Evolutionary conservation across 2,113 vertebrate genomes (phyloP), one percentile per base, ranked within the genome.

Genomic region (Pseudonaja textilis): DNA sequence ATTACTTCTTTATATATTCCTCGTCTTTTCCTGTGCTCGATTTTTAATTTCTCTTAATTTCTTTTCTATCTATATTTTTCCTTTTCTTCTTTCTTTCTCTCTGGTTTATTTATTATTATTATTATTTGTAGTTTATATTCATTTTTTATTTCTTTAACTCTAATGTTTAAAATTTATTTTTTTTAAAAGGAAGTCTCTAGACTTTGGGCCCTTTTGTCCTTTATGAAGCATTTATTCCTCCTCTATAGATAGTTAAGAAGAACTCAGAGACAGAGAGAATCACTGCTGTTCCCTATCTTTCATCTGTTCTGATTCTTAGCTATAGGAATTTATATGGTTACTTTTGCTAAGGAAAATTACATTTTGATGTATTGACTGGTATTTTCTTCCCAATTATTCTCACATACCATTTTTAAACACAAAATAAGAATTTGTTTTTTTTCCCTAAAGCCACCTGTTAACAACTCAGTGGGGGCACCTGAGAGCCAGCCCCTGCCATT

Each of bases 361-460:
- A 55, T 92, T 59, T 92, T 92, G 91, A 92, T 92, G 45, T 88
- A 88, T 64, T 87, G 86, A 88, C n/a, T 20, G 52, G 18, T 42
- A 69, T 69, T 34, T 18, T n/a, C 45, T 29, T 42, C 81, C 39
- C 54, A 22, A 34, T 87, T 64, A 56, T 64, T 91, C 85, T 52
- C 85, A 34, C 29, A 34, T 22, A 34, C 1, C 16, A 18, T 91
- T 91, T 91, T 47, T 22, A 69, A 69, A 42, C 29, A 90, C 59
- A 45, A 81, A 90, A 11, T 47, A 54, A 86, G 57, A 55, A 20
- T 86, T 91, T 52, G 45, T 26, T 87, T 10, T 87, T 74, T 64
- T 56, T 18, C 61, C 47, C 34, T 89, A 56, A 55, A 74, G 87
- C 91, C 87, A 92, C 91, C 47, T 89, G 61, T 81, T 74, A 89